Percentiles rank a stretch among this genome's conserved stretches.
phyloP scores from a whole-genome alignment of 1,140 invertebrate genomes.

The Pogonognathellus flavescens region DNA sequence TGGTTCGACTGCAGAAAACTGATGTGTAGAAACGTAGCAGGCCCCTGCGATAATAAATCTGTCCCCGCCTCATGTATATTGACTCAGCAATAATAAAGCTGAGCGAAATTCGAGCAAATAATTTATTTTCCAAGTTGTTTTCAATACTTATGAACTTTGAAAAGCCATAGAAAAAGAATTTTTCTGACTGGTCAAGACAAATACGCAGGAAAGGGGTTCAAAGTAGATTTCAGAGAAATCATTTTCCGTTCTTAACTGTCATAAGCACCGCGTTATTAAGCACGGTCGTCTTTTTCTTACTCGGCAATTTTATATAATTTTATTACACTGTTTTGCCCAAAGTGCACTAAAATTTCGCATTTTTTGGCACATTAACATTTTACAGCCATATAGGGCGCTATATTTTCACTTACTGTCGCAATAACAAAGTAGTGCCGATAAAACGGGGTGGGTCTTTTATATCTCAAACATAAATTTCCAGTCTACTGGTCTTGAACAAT shows the following conservation, averaged over 20 bases:
- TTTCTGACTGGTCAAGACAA: slow-evolving; percentile 14
- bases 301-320: slow-evolving; percentile 31
- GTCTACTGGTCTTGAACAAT: background rate
- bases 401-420: slow-evolving; percentile 22
- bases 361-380: slow-evolving; percentile 29
- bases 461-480: slow-evolving; percentile 22
- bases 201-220: slow-evolving; percentile 24
- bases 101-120: too few species aligned
- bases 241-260: slow-evolving; percentile 35
- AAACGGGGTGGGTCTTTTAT: slow-evolving; percentile 1
- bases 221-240: background rate
- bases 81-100: background rate
- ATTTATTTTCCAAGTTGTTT: background rate
- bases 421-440: slow-evolving; percentile 27
- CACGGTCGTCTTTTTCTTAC: slow-evolving; percentile 9
- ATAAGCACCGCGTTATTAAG: slow-evolving; percentile 21
- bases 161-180: slow-evolving; percentile 1
- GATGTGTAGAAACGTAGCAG: slow-evolving; percentile 9
- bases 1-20: background rate
- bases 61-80: background rate
- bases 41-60: slow-evolving; percentile 3
- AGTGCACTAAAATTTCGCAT: slow-evolving; percentile 31
- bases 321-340: background rate
- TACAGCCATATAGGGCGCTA: background rate
- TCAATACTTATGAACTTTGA: background rate